phyloP scores from a whole-genome alignment of 2,888 invertebrate genomes.

The Panzeria rudis region DNA sequence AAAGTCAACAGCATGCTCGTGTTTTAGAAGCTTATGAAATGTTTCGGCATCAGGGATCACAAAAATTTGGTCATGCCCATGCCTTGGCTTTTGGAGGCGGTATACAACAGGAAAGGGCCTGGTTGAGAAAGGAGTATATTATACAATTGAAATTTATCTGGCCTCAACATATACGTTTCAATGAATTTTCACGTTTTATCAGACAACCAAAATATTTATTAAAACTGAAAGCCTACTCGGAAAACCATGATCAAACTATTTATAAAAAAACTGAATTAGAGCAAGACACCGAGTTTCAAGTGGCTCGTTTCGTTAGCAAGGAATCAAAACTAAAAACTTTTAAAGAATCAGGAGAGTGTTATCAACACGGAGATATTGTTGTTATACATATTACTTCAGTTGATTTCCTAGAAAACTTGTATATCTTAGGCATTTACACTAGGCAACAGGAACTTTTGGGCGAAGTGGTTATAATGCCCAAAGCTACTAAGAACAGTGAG shows the following conservation, averaged over 20 bases:
- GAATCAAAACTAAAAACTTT: constrained; percentile 75
- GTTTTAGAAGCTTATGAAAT: constrained; percentile 78
- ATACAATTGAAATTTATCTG: constrained; percentile 91
- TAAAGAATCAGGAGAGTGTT: constrained; percentile 74
- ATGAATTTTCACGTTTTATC: constrained; percentile 83
- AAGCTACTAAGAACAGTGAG: constrained; percentile 89
- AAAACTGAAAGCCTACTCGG: constrained; percentile 57
- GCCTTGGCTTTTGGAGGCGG: constrained; percentile 77
- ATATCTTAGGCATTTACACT: constrained; percentile 75
- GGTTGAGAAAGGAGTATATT: constrained; percentile 89
- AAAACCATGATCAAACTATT: constrained; percentile 52
- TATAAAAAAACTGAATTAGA: constrained; percentile 33
- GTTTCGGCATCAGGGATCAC: constrained; percentile 74
- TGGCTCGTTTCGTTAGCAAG: constrained; percentile 76
- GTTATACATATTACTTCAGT: constrained; percentile 78
- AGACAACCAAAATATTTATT: constrained; percentile 63
- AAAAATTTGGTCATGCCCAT: constrained; percentile 77
- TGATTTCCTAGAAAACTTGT: constrained; percentile 73
- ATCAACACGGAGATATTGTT: constrained; percentile 74
- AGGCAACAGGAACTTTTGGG: constrained; percentile 87
- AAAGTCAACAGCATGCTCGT: constrained; percentile 85
- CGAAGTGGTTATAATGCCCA: constrained; percentile 93
- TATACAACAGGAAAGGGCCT: constrained; percentile 87
- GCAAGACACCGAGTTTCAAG: constrained; percentile 76
- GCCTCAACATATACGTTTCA: constrained; percentile 89